Evolutionary conservation across 2,888 invertebrate genomes (phyloP), one percentile per base, ranked within the genome.

Genomic region (Melieria omissa): DNA sequence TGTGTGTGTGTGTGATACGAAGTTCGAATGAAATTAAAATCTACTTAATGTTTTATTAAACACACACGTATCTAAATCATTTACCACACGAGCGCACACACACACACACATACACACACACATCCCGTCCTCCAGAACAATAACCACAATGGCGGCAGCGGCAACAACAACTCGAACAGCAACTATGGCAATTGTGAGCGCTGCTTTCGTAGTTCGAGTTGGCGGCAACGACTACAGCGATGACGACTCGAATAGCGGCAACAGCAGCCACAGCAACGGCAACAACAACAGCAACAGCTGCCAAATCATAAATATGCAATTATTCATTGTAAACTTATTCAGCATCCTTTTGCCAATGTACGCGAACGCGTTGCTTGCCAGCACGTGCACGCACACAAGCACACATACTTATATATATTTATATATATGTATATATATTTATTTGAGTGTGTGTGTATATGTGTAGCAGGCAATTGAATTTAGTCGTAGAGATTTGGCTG

Each of bases 241-340:
- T 10, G 47, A 60, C 47, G 66, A 67, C 49, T 49, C 58, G 66
- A 46, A 46, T 52, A 16, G 42, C 41, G 5, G 49, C 47, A n/a
- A 42, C 41, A 9, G 14, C n/a, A 42, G 52, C n/a, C 57, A 29
- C 42, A 12, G 45, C n/a, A 41, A n/a, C 9, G 9, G 45, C 42
- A 67, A 46, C 14, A 41, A 47, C 41, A 16, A 42, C 16, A 58
- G 10, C 16, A 66, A 46, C 65, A 46, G 44, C 65, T 49, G 55
- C 60, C 65, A 71, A 65, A 71, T 71, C 71, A 71, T 71, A 71
- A 71, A 71, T 71, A 71, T 71, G 71, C 71, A 71, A 65, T 71
- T 71, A 71, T 71, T 71, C 65, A 65, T 71, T 46, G 65, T 61
- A 65, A 65, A 52, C 63, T 71, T 71, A 65, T 71, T 71, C 71